Base-by-base conservation (phyloP, 2,797 vertebrate genomes). In the Sternotherus odoratus region DNA sequence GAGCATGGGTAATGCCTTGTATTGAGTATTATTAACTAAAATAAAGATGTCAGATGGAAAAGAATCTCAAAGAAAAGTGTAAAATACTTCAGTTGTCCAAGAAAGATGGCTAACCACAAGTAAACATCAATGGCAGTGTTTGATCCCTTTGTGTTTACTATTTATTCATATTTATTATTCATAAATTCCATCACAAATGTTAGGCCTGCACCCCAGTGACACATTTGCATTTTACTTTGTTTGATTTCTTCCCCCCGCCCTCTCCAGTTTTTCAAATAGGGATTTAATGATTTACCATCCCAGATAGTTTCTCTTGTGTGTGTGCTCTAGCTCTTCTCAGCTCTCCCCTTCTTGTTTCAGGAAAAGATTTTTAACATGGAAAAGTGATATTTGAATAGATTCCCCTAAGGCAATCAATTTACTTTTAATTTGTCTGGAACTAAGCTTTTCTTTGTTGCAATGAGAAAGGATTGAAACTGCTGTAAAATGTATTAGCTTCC, bases 401-500 rank as follows among this genome's bases (percentile, higher is more conserved):
- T 97, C 98, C 97, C 97, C 98, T 97, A 97, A 98, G 98, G 97
- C 98, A 98, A 96, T 97, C 98, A 98, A 99, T 99, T 98, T 98
- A 98, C 98, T 98, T 99, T 99, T 98, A 98, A 98, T 98, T 99
- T 98, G 98, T 98, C 98, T 98, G 96, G 97, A 97, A 98, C 97
- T 98, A 98, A 98, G 96, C 97, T 98, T 98, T 98, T 96, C 97
- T 98, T 98, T 98, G 97, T 98, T 97, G 96, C 97, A 97, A 97
- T 96, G 97, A 97, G 98, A 98, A 98, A 98, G 98, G 98, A 98
- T 97, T 98, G 98, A 99, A 98, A 98, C 97, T 98, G 98, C 97
- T 98, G 97, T 99, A 99, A 98, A 98, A 98, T 99, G 98, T 99
- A 98, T 98, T 98, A 98, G 98, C 98, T 98, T 98, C 98, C 97